Evolutionary conservation across 2,888 invertebrate genomes (phyloP), one percentile per base, ranked within the genome.

Genomic region (Drosophila fungiperda): DNA sequence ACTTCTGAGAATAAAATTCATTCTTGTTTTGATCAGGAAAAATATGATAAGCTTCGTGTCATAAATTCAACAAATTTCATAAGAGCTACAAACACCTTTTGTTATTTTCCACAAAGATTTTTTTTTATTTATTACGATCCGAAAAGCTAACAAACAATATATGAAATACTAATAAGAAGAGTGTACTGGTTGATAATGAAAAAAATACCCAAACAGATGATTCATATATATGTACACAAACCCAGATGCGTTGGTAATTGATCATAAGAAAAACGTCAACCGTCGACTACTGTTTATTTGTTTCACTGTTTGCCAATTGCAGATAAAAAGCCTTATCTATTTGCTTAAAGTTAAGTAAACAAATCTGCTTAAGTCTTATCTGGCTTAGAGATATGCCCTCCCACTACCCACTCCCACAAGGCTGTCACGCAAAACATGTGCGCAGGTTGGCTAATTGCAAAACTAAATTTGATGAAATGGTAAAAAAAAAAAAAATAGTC

Each of bases 391-490:
- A 33, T 52, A 20, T 26, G 35, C 42, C 15, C 2, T 33, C n/a
- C 9, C 11, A 7, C 1, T 62, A 26, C 26, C 15, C 2, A 12
- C 17, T 7, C 26, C 4, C 5, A 58, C 26, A 40, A 20, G n/a
- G 36, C 32, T 38, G 54, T 62, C 73, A 68, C 54, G 73, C 65
- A 50, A 54, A 33, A 36, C 64, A 57, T 63, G 61, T 23, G 67
- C 54, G 26, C 68, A 62, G 55, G 40, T 49, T 66, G 48, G 54
- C 64, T 74, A 79, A 77, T 74, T 78, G 79, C 62, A 49, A 74
- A 73, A 33, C n/a, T 17, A 45, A 38, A 38, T 55, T 55, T 55
- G 38, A 55, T 55, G 15, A 45, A 20, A 45, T 45, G 20, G 3
- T 45, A 20, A 32, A 50, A 57, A 60, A 23, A 33, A 23, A 50